Base-by-base conservation (phyloP, 92 coral and sea anemone species). In the Palythoa heliodiscus region DNA sequence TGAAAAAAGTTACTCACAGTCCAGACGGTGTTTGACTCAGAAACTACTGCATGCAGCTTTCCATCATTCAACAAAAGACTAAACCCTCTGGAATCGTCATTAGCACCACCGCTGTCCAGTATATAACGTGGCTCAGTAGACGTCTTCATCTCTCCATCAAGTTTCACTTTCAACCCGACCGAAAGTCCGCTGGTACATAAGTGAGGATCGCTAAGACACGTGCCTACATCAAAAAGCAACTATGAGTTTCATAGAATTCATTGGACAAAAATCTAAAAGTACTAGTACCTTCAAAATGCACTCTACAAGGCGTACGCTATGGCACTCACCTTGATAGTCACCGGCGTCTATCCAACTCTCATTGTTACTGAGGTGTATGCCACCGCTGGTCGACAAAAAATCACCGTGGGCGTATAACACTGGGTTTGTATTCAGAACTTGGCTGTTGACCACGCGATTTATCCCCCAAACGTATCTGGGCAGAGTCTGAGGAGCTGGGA, bases 291-390 rank as follows among this genome's bases (percentile, higher is more conserved):
- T 69, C 2, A 29, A 69, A 25, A 11, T 2, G 47, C 20, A 25
- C 7, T 11, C 14, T 69, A n/a, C 11, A 69, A 2, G 17, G 6
- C 13, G 9, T 14, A 11, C 25, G 1, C 40, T 23, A 15, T 68
- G 29, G 23, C 14, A 25, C 73, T 69, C 17, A 97, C 99, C 99
- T 85, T 83, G 86, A 85, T 84, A 97, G 82, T 95, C 94, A 39
- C 99, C 99, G n/a, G 93, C 94, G 82, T 97, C 99, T 52, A 97
- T 92, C 99, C 99, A 97, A 25, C 94, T 91, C 38, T 95, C 94
- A n/a, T 86, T 91, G 68, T 96, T 95, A 52, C 93, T 90, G 38
- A 97, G 74, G 55, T 89, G 91, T 52, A 97, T 70, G 20, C 99
- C 98, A 63, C 92, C 94, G 64, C 95, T 96, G 67, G 88, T 67